These are phyloP conservation scores for Larimichthys polyactis DNA, from an alignment of 2,113 vertebrate species.

Conservation along the genomic window DNA sequence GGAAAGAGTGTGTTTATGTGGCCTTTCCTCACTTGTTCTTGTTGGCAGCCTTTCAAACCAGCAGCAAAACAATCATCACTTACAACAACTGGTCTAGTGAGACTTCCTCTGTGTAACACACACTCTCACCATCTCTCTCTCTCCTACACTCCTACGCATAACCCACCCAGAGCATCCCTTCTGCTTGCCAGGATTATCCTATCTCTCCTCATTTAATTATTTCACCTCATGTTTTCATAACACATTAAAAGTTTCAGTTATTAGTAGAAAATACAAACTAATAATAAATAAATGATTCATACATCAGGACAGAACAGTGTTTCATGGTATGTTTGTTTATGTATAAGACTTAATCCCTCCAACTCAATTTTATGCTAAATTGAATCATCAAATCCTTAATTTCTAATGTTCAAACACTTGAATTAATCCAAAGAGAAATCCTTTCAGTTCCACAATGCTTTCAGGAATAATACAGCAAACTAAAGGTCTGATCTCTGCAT, in stretches of 20 bases:
- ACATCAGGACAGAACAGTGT: neutral
- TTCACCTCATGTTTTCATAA: neutral
- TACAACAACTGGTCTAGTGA: constrained; percentile 52
- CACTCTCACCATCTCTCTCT: constrained; percentile 18
- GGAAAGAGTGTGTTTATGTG: constrained; percentile 40
- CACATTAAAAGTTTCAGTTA: neutral
- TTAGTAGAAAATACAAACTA: neutral
- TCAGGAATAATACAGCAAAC: neutral
- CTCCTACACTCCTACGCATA: neutral
- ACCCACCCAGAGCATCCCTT: constrained; percentile 22
- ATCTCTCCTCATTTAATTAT: neutral
- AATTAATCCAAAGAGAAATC: neutral
- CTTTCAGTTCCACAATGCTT: neutral
- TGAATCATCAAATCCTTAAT: neutral
- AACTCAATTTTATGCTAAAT: neutral
- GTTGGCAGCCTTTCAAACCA: constrained; percentile 58
- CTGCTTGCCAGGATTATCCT: neutral
- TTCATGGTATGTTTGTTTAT: neutral
- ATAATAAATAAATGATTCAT: neutral
- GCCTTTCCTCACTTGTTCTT: constrained; percentile 41
- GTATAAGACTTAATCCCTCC: neutral
- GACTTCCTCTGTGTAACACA: constrained; percentile 37
- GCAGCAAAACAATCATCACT: constrained; percentile 59
- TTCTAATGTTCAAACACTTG: neutral
- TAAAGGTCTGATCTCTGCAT: neutral